Evolutionary conservation across 2,888 invertebrate genomes (phyloP), one percentile per base, ranked within the genome.

Genomic region (Patella pellucida): DNA sequence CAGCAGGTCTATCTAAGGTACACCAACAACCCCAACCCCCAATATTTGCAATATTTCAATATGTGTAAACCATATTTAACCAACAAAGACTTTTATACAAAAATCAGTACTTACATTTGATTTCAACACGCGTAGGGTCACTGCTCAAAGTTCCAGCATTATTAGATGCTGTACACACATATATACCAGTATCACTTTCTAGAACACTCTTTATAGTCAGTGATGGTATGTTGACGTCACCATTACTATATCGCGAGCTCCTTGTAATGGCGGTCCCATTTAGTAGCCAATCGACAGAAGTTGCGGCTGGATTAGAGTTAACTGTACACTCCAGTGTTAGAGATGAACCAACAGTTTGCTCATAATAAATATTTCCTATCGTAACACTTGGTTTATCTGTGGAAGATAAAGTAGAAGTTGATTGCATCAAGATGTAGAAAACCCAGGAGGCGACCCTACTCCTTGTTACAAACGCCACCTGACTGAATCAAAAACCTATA

Each of bases 321-420:
- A 62, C 62, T 0, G 62, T 62, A 62, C 62, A 62, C 3, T 62
- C 62, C 3, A 62, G 19, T 9, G 14, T 14, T 23, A 62, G 23
- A 23, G 19, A 23, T 0, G 62, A 62, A n/a, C 62, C 62, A 23
- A 62, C 62, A 3, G 62, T 23, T 23, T 19, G 19, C 23, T 23
- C 62, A 14, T 62, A 23, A 62, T 62, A 62, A 62, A 62, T 62
- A 11, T 62, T 23, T n/a, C 19, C 19, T 23, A 62, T 23, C 0
- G 12, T 23, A 3, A 62, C 62, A 62, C 62, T 62, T 11, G 62
- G 62, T 62, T 62, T 62, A 62, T 62, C 62, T 62, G 62, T 23
- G 14, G 23, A 62, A 23, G 11, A 62, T 11, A 62, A 11, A 23
- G 9, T 12, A 14, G 3, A 14, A 62, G 7, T 11, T 62, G 7